These are phyloP conservation scores for Drosophila bifasciata DNA, from an alignment of 1,140 invertebrate species.

Conservation along the genomic window DNA sequence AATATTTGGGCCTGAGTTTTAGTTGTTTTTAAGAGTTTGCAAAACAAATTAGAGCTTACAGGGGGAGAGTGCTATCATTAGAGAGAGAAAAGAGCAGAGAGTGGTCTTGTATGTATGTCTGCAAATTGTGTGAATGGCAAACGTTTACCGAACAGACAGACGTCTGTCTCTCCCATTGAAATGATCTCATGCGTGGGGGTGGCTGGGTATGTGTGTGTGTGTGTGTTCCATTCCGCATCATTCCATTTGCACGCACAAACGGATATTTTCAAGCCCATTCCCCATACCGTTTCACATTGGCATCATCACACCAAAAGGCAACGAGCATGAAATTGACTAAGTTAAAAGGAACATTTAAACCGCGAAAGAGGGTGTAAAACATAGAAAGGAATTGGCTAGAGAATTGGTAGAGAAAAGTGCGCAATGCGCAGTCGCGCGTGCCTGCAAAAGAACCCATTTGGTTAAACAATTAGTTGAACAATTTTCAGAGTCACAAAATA, in stretches of 20 bases:
- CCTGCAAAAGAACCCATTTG: conserved; percentile 39
- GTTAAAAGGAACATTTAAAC: conserved; percentile 68
- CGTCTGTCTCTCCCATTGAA: too few species aligned
- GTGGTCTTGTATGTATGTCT: too few species aligned
- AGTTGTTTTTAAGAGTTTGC: too few species aligned
- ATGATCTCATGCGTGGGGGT: too few species aligned
- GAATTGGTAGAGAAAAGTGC: background rate
- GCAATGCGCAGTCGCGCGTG: conserved; percentile 63
- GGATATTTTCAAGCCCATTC: background rate
- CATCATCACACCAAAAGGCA: conserved; percentile 38
- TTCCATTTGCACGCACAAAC: background rate
- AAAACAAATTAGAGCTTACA: too few species aligned
- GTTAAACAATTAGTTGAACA: conserved; percentile 61
- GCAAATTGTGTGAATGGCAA: too few species aligned
- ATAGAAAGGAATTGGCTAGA: background rate
- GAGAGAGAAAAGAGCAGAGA: too few species aligned
- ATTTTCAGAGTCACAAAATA: conserved; percentile 41
- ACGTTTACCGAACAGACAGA: too few species aligned
- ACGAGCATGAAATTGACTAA: conserved; percentile 73
- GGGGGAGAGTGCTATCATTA: too few species aligned
- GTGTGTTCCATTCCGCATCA: background rate
- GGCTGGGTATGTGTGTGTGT: too few species aligned
- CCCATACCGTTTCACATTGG: conserved; percentile 29
- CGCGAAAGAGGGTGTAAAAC: conserved; percentile 23
- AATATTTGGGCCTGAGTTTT: too few species aligned